A percentile compares a stretch with the other conserved stretches of the same genome.
These are phyloP conservation scores for Natrix natrix DNA, from an alignment of 2,797 vertebrate genomes.

Conservation along the genomic window DNA sequence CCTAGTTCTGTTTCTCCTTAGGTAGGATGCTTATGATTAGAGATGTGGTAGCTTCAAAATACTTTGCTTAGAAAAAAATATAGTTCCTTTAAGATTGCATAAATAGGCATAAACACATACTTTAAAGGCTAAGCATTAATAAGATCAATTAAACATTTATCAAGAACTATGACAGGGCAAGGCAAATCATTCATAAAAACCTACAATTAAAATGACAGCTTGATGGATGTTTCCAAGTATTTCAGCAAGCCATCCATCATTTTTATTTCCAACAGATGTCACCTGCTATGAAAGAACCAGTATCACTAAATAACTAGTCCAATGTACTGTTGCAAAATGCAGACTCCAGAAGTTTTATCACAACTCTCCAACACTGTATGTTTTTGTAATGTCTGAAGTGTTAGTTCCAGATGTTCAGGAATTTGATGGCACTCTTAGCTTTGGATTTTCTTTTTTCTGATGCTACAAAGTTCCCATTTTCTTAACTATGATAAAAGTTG, in stretches of 20 bases:
- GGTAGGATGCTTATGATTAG: not conserved
- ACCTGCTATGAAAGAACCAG: constrained; percentile 13
- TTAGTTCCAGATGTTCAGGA: constrained; percentile 27
- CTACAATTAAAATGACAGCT: constrained; percentile 10
- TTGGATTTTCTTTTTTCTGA: constrained; percentile 1
- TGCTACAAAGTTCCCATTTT: constrained; percentile 15
- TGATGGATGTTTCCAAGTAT: constrained; percentile 7
- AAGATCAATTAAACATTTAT: constrained; percentile 12
- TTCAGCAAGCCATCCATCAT: constrained; percentile 21
- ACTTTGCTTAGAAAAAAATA: not conserved
- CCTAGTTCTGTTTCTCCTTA: not conserved
- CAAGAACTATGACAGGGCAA: not conserved
- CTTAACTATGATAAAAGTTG: constrained; percentile 16
- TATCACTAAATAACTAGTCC: constrained; percentile 3
- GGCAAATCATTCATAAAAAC: constrained; percentile 10
- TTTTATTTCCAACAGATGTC: constrained; percentile 22
- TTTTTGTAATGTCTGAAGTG: constrained; percentile 15
- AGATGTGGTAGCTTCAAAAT: not conserved
- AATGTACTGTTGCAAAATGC: constrained; percentile 18
- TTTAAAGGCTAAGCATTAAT: not conserved
- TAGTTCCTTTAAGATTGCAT: not conserved
- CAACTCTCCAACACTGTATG: constrained; percentile 26
- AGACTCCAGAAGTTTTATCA: constrained; percentile 19
- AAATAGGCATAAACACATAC: not conserved
- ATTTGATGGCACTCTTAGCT: constrained; percentile 15